These are phyloP conservation scores for Perccottus glenii DNA, from an alignment of 2,113 vertebrate species.

Conservation along the genomic window DNA sequence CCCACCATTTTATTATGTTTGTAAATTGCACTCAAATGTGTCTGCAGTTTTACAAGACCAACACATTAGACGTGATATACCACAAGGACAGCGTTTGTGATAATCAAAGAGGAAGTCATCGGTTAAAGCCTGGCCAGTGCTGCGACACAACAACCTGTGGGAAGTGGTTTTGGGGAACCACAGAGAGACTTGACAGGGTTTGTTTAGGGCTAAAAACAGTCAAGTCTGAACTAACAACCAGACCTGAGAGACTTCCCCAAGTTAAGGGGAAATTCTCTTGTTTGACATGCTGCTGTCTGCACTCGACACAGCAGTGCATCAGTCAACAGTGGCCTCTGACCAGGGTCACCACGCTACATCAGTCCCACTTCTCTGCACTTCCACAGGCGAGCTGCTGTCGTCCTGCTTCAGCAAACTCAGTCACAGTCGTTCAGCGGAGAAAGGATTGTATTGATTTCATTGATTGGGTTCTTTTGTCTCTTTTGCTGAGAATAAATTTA, in stretches of 20 bases:
- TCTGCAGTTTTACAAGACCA: slow-evolving; percentile 27
- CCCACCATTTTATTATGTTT: slow-evolving; percentile 27
- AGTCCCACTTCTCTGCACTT: slow-evolving; percentile 51
- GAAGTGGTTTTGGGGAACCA: slow-evolving; percentile 31
- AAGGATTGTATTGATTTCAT: neutral
- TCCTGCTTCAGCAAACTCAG: slow-evolving; percentile 13
- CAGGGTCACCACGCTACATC: slow-evolving; percentile 63
- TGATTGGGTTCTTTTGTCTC: too few relatives aligned
- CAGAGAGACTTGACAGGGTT: slow-evolving; percentile 37
- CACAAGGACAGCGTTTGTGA: slow-evolving; percentile 40
- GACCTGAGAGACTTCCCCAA: neutral
- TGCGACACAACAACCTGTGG: slow-evolving; percentile 17
- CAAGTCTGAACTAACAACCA: neutral
- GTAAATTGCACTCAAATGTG: slow-evolving; percentile 40
- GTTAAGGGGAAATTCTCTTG: slow-evolving; percentile 24
- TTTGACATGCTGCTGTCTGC: slow-evolving; percentile 38
- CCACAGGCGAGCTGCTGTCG: slow-evolving; percentile 43
- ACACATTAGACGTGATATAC: slow-evolving; percentile 40
- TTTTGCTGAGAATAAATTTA: too few relatives aligned
- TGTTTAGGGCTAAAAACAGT: slow-evolving; percentile 25
- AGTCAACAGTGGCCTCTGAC: slow-evolving; percentile 52
- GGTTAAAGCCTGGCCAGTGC: slow-evolving; percentile 36
- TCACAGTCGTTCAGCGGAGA: slow-evolving; percentile 7
- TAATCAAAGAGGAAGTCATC: slow-evolving; percentile 56
- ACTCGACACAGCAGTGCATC: slow-evolving; percentile 51